Evolutionary conservation across 2,113 vertebrate species (phyloP).

Genomic region (Struthidea cinerea): DNA sequence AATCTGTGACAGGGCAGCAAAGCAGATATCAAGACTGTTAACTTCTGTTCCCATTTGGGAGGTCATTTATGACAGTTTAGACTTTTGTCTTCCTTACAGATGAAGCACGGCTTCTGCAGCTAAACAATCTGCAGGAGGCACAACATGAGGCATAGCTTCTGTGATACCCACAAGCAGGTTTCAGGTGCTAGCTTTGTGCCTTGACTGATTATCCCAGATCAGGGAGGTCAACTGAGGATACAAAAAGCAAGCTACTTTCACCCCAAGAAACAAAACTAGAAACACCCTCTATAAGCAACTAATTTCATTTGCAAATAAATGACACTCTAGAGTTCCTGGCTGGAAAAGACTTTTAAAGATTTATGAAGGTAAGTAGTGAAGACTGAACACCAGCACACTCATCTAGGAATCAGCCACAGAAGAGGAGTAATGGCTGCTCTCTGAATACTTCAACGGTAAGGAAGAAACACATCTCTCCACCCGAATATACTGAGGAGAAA

Average conservation of each 20-base stretch:
- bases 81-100: not conserved
- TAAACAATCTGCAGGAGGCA: not conserved
- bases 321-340: not conserved
- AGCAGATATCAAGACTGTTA: not conserved
- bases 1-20: not conserved
- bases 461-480: not conserved
- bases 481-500: not conserved
- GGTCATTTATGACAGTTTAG: not conserved
- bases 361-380: not conserved
- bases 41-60: not conserved
- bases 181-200: not conserved
- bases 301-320: not conserved
- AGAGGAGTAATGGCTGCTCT: not conserved
- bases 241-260: not conserved
- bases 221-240: not conserved
- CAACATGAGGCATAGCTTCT: not conserved
- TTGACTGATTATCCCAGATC: not conserved
- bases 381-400: not conserved
- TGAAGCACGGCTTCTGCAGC: not conserved
- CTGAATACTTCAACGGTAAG: not conserved
- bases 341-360: not conserved
- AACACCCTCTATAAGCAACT: not conserved
- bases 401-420: not conserved
- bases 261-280: not conserved
- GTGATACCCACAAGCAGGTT: not conserved